Evolutionary conservation across 2,888 invertebrate species (phyloP).

Genomic region (Cerastoderma edule): DNA sequence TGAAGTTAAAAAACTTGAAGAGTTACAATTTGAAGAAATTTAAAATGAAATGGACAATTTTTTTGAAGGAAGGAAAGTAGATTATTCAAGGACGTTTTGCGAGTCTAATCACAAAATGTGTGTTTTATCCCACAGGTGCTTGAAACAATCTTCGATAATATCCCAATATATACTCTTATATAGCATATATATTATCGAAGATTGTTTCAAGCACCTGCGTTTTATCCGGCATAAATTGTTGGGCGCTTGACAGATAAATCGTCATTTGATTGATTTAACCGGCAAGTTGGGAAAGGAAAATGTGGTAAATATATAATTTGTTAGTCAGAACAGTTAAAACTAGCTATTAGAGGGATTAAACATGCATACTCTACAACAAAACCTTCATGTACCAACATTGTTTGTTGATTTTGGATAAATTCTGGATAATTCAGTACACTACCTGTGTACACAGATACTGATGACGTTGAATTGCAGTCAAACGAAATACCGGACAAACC

Average conservation of each 20-base stretch:
- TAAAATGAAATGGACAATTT: too few species aligned
- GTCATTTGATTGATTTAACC: neutral
- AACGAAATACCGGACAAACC: neutral
- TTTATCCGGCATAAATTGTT: neutral
- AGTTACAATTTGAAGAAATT: too few species aligned
- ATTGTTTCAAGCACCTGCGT: neutral
- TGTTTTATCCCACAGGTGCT: too few species aligned
- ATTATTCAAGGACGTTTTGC: too few species aligned
- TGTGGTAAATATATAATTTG: too few species aligned
- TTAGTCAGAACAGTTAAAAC: too few species aligned
- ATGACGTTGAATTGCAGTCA: conserved; percentile 41
- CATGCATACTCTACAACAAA: conserved; percentile 44
- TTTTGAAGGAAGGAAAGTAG: too few species aligned
- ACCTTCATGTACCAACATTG: conserved; percentile 45
- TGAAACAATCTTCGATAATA: too few species aligned
- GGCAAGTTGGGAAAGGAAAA: neutral
- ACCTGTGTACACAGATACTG: conserved; percentile 47
- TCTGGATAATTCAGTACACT: conserved; percentile 29
- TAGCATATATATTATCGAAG: neutral
- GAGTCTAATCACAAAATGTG: too few species aligned
- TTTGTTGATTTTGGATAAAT: neutral
- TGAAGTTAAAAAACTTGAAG: too few species aligned
- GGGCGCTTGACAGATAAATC: neutral
- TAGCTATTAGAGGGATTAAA: too few species aligned
- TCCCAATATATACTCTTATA: neutral